Conservation (phyloP, 2,888 invertebrate species). For the Alloscopus bannaensis region DNA sequence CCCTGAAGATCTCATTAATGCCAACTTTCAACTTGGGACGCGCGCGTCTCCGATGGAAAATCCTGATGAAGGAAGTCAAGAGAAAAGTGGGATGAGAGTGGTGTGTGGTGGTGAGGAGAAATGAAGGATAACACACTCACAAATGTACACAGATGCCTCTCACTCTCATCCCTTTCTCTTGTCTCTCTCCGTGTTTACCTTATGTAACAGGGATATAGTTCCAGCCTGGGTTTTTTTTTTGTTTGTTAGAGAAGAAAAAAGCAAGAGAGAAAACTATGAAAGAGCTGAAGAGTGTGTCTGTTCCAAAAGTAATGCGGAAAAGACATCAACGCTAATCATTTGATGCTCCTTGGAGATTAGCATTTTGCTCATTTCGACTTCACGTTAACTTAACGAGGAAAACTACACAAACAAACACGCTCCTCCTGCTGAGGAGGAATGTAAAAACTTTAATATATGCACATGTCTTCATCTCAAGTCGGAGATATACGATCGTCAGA, state of each 20-base stretch:
- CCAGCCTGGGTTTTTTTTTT: too few relatives aligned
- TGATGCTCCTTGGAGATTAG: slow-evolving; percentile 59
- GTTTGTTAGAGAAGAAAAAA: too few relatives aligned
- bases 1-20: slow-evolving; percentile 65
- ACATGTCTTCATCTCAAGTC: too few relatives aligned
- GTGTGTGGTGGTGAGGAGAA: slow-evolving; percentile 4
- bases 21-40: slow-evolving; percentile 56
- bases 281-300: neutral
- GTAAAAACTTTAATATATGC: too few relatives aligned
- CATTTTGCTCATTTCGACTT: slow-evolving; percentile 47
- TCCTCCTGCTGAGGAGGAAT: too few relatives aligned
- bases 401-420: too few relatives aligned
- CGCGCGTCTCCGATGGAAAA: slow-evolving; percentile 1
- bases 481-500: too few relatives aligned
- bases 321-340: slow-evolving; percentile 48
- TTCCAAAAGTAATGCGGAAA: slow-evolving; percentile 29
- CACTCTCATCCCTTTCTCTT: too few relatives aligned
- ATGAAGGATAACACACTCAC: slow-evolving; percentile 29
- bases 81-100: slow-evolving; percentile 8
- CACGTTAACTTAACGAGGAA: slow-evolving; percentile 3
- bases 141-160: too few relatives aligned
- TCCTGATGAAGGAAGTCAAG: slow-evolving; percentile 17
- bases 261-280: too few relatives aligned
- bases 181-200: too few relatives aligned
- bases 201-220: too few relatives aligned